phyloP scores from a whole-genome alignment of 2,797 vertebrate species.

The Gymnothorax reevesii region DNA sequence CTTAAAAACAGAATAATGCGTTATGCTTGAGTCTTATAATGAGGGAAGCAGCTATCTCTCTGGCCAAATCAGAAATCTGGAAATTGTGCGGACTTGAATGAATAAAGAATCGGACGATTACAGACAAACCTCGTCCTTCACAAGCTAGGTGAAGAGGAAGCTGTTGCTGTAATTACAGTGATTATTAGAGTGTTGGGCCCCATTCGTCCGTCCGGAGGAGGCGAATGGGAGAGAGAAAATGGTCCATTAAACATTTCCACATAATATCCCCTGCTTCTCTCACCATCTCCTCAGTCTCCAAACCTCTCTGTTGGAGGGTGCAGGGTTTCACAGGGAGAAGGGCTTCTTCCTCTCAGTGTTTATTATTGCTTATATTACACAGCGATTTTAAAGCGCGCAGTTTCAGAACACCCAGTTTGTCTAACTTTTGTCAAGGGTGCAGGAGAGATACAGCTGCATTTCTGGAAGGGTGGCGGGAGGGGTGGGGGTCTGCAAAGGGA shows the following conservation, averaged over 20 bases:
- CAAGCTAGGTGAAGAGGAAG: not conserved
- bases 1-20: not conserved
- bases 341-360: slow-evolving; percentile 29
- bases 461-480: slow-evolving; percentile 26
- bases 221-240: not conserved
- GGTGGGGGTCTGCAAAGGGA: slow-evolving; percentile 26
- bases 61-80: not conserved
- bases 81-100: not conserved
- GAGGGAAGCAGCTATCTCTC: not conserved
- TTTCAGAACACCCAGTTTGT: slow-evolving; percentile 32
- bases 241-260: not conserved
- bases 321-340: not conserved
- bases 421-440: slow-evolving; percentile 30
- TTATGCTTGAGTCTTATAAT: not conserved
- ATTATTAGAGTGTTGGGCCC: not conserved
- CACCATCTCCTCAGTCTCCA: not conserved
- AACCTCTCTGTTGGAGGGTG: not conserved
- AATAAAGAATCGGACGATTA: not conserved
- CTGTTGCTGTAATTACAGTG: not conserved
- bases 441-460: slow-evolving; percentile 32
- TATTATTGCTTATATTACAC: slow-evolving; percentile 32
- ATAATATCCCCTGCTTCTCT: not conserved
- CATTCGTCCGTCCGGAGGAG: not conserved
- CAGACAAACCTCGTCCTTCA: not conserved
- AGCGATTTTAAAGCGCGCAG: slow-evolving; percentile 5